Evolutionary conservation across 1,140 invertebrate species (phyloP).

Genomic region (Pseudachorutes palmiensis): DNA sequence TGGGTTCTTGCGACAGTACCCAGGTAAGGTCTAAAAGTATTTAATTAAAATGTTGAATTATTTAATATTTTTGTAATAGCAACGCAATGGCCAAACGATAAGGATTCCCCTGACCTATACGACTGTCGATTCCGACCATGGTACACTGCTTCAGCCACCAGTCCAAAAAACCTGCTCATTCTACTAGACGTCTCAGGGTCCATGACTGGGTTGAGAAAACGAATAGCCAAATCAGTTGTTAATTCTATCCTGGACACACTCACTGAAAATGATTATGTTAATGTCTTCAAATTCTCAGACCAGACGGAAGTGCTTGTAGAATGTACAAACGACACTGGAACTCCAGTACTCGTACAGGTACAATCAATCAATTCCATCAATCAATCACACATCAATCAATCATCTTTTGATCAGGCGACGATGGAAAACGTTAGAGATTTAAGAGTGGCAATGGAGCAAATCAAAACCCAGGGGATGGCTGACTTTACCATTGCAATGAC

Average conservation of each 20-base stretch:
- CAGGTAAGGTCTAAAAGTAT: slow-evolving; percentile 54
- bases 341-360: slow-evolving; percentile 60
- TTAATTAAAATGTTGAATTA: background rate
- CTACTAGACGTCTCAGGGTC: slow-evolving; percentile 93
- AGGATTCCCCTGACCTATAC: slow-evolving; percentile 59
- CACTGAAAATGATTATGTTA: slow-evolving; percentile 96
- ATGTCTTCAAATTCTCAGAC: slow-evolving; percentile 72
- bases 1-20: slow-evolving; percentile 83
- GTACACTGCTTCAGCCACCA: slow-evolving; percentile 96
- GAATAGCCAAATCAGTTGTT: slow-evolving; percentile 88
- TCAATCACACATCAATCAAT: background rate
- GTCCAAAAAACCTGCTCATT: slow-evolving; percentile 94
- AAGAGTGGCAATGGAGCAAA: slow-evolving; percentile 55
- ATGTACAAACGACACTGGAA: slow-evolving; percentile 64
- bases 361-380: background rate
- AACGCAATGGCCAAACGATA: slow-evolving; percentile 47
- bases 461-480: slow-evolving; percentile 77
- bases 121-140: slow-evolving; percentile 81
- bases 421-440: slow-evolving; percentile 76
- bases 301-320: slow-evolving; percentile 57
- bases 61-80: background rate
- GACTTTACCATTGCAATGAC: slow-evolving; percentile 87
- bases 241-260: slow-evolving; percentile 84
- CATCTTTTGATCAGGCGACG: slow-evolving; percentile 56
- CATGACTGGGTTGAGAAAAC: slow-evolving; percentile 86